phyloP scores from a whole-genome alignment of 2,797 vertebrate genomes.

The Ceyx erithaca region DNA sequence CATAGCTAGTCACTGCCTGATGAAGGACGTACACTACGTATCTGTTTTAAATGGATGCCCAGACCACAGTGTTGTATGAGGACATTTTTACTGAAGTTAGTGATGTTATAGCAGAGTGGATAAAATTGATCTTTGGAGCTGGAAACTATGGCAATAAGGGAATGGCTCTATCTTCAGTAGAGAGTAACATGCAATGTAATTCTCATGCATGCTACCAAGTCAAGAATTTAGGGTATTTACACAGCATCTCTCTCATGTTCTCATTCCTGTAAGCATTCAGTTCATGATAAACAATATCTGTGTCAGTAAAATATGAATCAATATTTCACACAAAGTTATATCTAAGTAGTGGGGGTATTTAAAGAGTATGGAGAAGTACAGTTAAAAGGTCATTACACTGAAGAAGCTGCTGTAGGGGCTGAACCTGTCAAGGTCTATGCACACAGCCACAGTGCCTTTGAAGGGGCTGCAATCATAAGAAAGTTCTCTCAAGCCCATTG shows the following conservation, averaged over 20 bases:
- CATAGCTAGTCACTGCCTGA: not conserved
- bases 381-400: not conserved
- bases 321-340: not conserved
- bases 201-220: not conserved
- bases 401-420: not conserved
- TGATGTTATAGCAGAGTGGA: not conserved
- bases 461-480: not conserved
- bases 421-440: not conserved
- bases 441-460: not conserved
- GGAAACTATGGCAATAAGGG: not conserved
- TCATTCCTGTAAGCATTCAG: not conserved
- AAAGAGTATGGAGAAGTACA: not conserved
- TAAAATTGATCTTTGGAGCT: not conserved
- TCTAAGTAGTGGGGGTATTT: not conserved
- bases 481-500: not conserved
- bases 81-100: not conserved
- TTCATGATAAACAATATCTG: not conserved
- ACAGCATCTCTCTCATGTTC: fast-evolving
- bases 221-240: not conserved
- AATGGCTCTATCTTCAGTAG: not conserved
- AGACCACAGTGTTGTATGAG: not conserved
- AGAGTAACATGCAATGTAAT: not conserved
- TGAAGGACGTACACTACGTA: not conserved
- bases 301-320: not conserved
- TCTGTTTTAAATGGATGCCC: not conserved